Percentiles rank a stretch among this genome's conserved stretches.
phyloP scores from a whole-genome alignment of 2,888 invertebrate species.

The Cantharis rustica region DNA sequence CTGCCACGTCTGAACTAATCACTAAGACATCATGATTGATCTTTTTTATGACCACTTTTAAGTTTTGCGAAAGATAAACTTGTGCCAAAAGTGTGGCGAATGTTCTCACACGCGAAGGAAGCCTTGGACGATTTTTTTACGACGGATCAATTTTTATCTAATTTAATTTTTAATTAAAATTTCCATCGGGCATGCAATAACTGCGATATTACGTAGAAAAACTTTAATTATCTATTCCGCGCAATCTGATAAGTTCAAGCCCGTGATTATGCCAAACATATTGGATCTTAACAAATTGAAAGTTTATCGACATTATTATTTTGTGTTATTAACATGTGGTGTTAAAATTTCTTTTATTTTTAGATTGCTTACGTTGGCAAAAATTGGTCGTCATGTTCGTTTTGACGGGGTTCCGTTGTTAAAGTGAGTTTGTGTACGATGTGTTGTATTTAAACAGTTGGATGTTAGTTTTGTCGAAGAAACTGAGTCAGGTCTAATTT shows the following conservation, averaged over 20 bases:
- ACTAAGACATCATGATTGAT: neutral
- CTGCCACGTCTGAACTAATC: neutral
- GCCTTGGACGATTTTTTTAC: neutral
- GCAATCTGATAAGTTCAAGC: neutral
- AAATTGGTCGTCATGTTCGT: slow-evolving; percentile 38
- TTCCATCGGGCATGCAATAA: neutral
- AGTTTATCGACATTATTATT: neutral
- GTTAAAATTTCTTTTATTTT: slow-evolving; percentile 26
- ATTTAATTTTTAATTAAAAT: neutral
- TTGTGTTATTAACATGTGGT: neutral
- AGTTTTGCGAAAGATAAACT: neutral
- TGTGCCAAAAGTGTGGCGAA: neutral
- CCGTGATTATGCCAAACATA: neutral
- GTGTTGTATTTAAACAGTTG: neutral
- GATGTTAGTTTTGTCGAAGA: neutral
- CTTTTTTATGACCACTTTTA: neutral
- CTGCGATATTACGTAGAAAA: neutral
- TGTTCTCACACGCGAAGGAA: neutral
- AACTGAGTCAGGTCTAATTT: neutral
- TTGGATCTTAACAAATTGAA: neutral
- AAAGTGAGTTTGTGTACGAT: slow-evolving; percentile 34
- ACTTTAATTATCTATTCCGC: neutral
- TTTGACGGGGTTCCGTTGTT: slow-evolving; percentile 35
- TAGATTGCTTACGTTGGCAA: slow-evolving; percentile 41
- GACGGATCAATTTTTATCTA: neutral